Base-by-base conservation (phyloP, 2,888 invertebrate species). In the Pseudanteris insignis region DNA sequence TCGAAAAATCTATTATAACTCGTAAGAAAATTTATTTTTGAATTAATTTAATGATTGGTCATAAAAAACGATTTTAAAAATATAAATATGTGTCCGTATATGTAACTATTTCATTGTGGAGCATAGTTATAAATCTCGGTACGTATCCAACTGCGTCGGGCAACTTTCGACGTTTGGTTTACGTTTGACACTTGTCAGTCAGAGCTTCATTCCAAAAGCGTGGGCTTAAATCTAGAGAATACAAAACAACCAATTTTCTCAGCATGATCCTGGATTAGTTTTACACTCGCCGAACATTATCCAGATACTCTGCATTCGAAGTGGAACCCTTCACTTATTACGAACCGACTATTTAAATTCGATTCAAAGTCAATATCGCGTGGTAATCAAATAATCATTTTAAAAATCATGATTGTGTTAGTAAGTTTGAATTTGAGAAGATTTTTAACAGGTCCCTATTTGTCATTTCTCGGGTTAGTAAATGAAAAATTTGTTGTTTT, bases 211-310 rank as follows among this genome's bases (percentile, higher is more conserved):
- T 33, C 18, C 18, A 26, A 57, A 40, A 33, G 59, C 61, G 64
- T 44, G 64, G 51, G 64, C 67, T 65, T 59, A 46, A 51, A 65
- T 63, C 58, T 59, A 46, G 55, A 41, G 59, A 70, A 72, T 72
- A 71, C 65, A 71, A 70, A 70, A 70, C 70, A 71, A 74, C 70
- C 65, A 61, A 69, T 71, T 73, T 76, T 75, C 69, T 67, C 68
- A 71, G 57, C 67, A 41, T 57, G 46, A 55, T 53, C 50, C 29
- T 12, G 32, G 41, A 28, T 21, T 34, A 55, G 64, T 59, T 57
- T 63, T 66, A 63, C 64, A 66, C 63, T 51, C 43, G 30, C 34
- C 30, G 63, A 69, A 77, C 75, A 75, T 67, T 68, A 64, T 70
- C 76, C 77, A 77, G 76, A 77, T 66, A 63, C 71, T 47, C 58